Conservation (phyloP, 2,797 vertebrate species). For the Eupleurogrammus muticus region DNA sequence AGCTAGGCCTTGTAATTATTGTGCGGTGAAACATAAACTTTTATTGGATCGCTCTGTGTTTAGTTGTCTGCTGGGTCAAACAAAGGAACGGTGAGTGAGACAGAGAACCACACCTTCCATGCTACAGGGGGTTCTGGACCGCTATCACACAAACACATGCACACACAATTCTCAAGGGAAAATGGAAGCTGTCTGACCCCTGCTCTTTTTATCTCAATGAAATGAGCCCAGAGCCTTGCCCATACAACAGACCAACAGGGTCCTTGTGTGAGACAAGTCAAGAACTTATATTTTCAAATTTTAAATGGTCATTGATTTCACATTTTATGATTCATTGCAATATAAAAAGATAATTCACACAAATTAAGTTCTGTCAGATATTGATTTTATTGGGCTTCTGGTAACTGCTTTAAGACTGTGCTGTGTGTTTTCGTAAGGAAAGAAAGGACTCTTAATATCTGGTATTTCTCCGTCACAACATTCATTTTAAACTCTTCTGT, state of each 20-base stretch:
- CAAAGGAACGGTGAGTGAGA: conserved; percentile 38
- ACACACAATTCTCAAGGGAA: conserved; percentile 17
- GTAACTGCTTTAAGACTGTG: conserved; percentile 18
- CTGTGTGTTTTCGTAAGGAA: conserved; percentile 14
- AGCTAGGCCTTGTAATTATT: conserved; percentile 70
- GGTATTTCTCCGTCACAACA: neutral
- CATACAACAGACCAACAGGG: conserved; percentile 37
- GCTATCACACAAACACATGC: conserved; percentile 23
- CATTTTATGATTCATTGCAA: conserved; percentile 32
- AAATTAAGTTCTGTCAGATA: conserved; percentile 38
- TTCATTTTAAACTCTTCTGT: conserved; percentile 6
- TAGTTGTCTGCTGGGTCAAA: conserved; percentile 60
- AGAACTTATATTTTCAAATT: conserved; percentile 15
- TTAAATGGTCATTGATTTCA: conserved; percentile 32
- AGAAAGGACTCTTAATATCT: conserved; percentile 8
- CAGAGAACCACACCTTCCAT: conserved; percentile 51
- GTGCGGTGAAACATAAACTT: conserved; percentile 72
- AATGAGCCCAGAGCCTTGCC: conserved; percentile 47
- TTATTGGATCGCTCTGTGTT: conserved; percentile 69
- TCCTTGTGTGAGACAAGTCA: conserved; percentile 29
- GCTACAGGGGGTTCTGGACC: conserved; percentile 45
- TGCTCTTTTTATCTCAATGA: conserved; percentile 31
- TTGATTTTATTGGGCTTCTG: conserved; percentile 35
- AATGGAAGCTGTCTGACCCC: conserved; percentile 37
- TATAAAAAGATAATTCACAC: conserved; percentile 33